Evolutionary conservation across 1,140 invertebrate species (phyloP).

Genomic region (Chymomyza costata): DNA sequence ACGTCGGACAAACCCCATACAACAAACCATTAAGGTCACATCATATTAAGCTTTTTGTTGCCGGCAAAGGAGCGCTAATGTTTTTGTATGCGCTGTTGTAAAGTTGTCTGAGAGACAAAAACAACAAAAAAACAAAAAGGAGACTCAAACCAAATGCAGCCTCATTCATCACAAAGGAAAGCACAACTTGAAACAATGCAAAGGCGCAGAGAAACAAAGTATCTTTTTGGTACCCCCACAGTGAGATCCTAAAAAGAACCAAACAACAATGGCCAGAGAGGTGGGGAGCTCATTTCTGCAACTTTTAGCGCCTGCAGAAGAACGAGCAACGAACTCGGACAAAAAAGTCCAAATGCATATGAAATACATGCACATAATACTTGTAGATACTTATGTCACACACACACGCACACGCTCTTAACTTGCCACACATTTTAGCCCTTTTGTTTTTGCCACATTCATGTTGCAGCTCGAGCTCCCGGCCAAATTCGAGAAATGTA

Average conservation of each 20-base stretch:
- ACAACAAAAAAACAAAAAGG: too few relatives aligned
- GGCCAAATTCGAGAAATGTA: slow-evolving; percentile 6
- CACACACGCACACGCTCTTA: slow-evolving; percentile 9
- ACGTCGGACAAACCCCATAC: too few relatives aligned
- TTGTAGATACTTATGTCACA: too few relatives aligned
- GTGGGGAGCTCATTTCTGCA: slow-evolving; percentile 57
- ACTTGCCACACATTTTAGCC: slow-evolving; percentile 17
- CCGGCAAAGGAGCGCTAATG: too few relatives aligned
- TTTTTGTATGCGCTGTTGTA: slow-evolving; percentile 68
- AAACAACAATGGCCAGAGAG: too few relatives aligned
- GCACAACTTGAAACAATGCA: slow-evolving; percentile 35
- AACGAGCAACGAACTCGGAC: slow-evolving; percentile 64
- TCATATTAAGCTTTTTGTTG: slow-evolving; percentile 31
- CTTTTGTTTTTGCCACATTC: slow-evolving; percentile 47
- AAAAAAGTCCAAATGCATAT: slow-evolving; percentile 48
- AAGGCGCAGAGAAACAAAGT: slow-evolving; percentile 12
- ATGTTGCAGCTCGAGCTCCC: slow-evolving; percentile 7
- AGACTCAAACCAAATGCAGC: slow-evolving; percentile 59
- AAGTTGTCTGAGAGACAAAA: slow-evolving; percentile 58
- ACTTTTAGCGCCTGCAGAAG: slow-evolving; percentile 37
- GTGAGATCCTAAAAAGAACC: too few relatives aligned
- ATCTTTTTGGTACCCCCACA: too few relatives aligned
- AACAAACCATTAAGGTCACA: too few relatives aligned
- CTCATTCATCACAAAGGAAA: slow-evolving; percentile 62
- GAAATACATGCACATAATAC: too few relatives aligned